Evolutionary conservation across 1,140 invertebrate genomes (phyloP), one percentile per base, ranked within the genome.

Genomic region (Drosophila pseudoobscura): DNA sequence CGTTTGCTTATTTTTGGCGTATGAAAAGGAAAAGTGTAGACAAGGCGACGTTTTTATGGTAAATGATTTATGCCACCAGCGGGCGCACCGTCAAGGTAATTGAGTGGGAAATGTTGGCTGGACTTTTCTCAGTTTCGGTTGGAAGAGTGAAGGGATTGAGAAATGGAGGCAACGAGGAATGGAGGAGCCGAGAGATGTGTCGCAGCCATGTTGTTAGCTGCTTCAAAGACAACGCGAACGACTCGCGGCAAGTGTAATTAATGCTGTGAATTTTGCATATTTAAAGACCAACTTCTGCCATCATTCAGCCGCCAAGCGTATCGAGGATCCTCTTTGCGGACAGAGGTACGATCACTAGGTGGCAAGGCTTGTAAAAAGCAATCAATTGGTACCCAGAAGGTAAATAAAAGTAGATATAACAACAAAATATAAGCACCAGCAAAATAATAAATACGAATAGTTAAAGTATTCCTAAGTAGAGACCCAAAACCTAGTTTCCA

Each of bases 251-350:
- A 87, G 80, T 87, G 80, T 85, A 87, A 85, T 85, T 85, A 85
- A 85, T 85, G 82, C 80, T 82, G 80, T 87, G 80, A 85, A 85
- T 85, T 85, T 85, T 82, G 80, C 80, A 87, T 85, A 85, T 87
- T 87, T 82, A 85, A 85, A 85, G 69, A 74, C 64, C 51, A 73
- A 73, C 73, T 72, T 57, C 50, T 73, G 72, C 68, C 56, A 65
- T 59, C 77, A 59, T 52, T 75, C 55, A 65, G 68, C 64, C 80
- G 64, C 54, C 80, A 62, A 64, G 69, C 63, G 69, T 58, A 74
- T 51, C 58, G 58, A 46, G 46, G 11, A 39, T 22, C 3, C 41
- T 58, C n/a, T 9, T 7, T 17, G 0, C 3, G 2, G 24, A 31
- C 17, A 47, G 0, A 39, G 29, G 43, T 50, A 17, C 9, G 6